Conservation (phyloP, 2,888 invertebrate species). For the Bibio marci region DNA sequence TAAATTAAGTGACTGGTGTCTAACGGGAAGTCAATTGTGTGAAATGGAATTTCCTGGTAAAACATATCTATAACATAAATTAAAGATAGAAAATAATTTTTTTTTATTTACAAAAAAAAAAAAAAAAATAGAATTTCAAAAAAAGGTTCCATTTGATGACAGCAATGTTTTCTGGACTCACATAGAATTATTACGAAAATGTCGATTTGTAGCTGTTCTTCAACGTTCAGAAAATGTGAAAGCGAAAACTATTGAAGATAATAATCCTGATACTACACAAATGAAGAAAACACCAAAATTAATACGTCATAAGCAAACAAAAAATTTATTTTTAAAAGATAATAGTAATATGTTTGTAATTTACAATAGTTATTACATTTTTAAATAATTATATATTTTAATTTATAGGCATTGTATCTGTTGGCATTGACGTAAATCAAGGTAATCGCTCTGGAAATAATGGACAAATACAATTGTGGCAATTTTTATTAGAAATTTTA, state of each 20-base stretch:
- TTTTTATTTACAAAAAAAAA: not conserved
- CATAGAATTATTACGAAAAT: constrained; percentile 73
- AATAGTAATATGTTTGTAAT: constrained; percentile 17
- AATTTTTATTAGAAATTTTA: constrained; percentile 70
- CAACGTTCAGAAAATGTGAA: constrained; percentile 32
- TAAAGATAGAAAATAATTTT: too few species aligned
- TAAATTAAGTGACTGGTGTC: constrained; percentile 59
- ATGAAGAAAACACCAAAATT: constrained; percentile 1
- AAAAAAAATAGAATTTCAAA: constrained; percentile 45
- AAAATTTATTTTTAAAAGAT: not conserved
- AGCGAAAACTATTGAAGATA: not conserved
- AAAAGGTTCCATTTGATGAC: constrained; percentile 53
- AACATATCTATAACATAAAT: too few species aligned
- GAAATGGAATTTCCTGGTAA: constrained; percentile 38
- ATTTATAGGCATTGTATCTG: not conserved
- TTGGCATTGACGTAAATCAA: constrained; percentile 1
- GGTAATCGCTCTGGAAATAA: constrained; percentile 44
- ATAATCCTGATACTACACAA: constrained; percentile 28
- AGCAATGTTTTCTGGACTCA: constrained; percentile 90
- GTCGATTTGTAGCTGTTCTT: constrained; percentile 65
- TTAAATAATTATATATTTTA: not conserved
- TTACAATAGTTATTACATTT: too few species aligned
- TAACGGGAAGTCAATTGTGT: constrained; percentile 57
- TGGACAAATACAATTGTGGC: constrained; percentile 83
- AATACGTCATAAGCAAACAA: not conserved